Evolutionary conservation across 2,797 vertebrate species (phyloP).

Genomic region (Melanotaenia boesemani): DNA sequence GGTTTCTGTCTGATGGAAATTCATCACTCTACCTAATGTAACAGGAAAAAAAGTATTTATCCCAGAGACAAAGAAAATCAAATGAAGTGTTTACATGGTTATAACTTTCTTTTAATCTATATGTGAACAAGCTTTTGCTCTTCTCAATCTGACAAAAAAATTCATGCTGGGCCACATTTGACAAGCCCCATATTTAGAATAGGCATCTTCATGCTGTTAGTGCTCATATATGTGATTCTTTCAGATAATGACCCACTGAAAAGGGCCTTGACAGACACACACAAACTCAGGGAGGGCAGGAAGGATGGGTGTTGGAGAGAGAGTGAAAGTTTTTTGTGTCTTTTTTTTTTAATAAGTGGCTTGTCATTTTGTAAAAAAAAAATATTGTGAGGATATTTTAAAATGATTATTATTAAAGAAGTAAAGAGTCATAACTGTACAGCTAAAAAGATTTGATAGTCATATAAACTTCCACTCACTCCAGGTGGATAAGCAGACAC

Average conservation of each 20-base stretch:
- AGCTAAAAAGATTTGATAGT: neutral
- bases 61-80: neutral
- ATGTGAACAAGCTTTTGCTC: neutral
- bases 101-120: neutral
- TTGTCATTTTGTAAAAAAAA: neutral
- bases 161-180: neutral
- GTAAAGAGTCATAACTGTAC: neutral
- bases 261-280: neutral
- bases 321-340: neutral
- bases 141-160: neutral
- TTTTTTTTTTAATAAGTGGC: neutral
- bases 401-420: neutral
- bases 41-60: neutral
- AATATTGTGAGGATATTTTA: neutral
- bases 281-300: slow-evolving; percentile 31
- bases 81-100: neutral
- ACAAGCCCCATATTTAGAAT: too few species aligned
- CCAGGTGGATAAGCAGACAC: slow-evolving; percentile 4
- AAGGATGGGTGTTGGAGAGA: slow-evolving; percentile 64
- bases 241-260: slow-evolving; percentile 48
- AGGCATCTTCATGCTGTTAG: too few species aligned
- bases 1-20: neutral
- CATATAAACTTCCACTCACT: neutral
- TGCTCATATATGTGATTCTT: slow-evolving; percentile 23
- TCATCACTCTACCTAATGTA: neutral